These are phyloP conservation scores for Coracopsis vasa DNA, from an alignment of 2,113 vertebrate species.

Conservation along the genomic window DNA sequence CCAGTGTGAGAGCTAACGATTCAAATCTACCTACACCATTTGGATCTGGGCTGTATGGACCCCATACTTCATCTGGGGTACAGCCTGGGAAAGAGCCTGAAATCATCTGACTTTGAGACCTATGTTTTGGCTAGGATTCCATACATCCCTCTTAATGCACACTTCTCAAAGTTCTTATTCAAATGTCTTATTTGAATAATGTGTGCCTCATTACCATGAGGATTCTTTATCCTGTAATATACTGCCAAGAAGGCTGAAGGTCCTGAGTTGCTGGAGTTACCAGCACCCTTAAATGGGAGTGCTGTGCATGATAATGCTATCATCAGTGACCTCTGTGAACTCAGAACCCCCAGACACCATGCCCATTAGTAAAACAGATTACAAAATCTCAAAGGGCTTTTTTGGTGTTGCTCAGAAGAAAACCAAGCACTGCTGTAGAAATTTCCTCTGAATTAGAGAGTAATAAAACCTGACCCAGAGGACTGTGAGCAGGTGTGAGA, in stretches of 20 bases:
- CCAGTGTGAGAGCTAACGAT: fast-evolving
- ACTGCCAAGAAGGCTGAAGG: background rate
- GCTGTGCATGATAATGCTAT: background rate
- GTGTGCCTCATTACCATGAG: background rate
- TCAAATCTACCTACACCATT: background rate
- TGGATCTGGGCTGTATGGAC: background rate
- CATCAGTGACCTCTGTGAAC: background rate
- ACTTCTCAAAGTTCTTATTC: background rate
- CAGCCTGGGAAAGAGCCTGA: background rate
- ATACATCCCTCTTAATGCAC: background rate
- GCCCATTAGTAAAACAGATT: background rate
- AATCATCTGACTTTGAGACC: background rate
- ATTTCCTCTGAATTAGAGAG: background rate
- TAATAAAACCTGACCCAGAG: background rate
- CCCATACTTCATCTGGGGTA: background rate
- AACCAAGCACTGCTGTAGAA: background rate
- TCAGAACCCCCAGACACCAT: background rate
- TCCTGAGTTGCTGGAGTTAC: background rate
- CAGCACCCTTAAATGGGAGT: background rate
- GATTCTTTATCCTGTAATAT: background rate
- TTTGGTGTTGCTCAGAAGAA: background rate
- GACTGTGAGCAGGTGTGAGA: background rate
- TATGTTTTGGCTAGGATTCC: background rate
- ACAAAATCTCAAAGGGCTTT: background rate
- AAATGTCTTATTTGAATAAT: background rate